Conservation (phyloP, 1,140 invertebrate genomes). For the Acromyrmex heyeri region DNA sequence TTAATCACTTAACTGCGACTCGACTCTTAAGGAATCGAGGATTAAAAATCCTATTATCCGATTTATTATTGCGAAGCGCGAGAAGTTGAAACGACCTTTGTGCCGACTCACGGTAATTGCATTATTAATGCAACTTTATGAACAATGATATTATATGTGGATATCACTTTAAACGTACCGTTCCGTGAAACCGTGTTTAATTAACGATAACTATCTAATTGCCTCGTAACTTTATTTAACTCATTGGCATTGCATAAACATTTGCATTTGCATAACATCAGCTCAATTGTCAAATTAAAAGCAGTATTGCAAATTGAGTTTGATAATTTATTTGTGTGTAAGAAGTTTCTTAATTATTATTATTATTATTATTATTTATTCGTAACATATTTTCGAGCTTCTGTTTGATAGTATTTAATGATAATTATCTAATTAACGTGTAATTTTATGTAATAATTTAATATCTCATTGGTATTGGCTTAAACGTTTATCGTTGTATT, state of each 20-base stretch:
- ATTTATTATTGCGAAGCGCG: constrained; percentile 5
- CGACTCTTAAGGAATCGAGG: not conserved
- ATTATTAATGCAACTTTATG: constrained; percentile 45
- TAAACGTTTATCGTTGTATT: not conserved
- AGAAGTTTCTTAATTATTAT: not conserved
- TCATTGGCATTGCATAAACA: constrained; percentile 25
- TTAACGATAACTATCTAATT: constrained; percentile 33
- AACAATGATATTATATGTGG: constrained; percentile 20
- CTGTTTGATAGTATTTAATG: not conserved
- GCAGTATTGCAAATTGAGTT: constrained; percentile 4
- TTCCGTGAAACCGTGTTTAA: constrained; percentile 35
- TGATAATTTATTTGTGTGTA: not conserved
- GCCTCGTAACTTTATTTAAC: constrained; percentile 25
- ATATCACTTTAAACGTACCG: constrained; percentile 26
- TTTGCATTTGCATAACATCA: not conserved
- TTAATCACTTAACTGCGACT: constrained; percentile 16
- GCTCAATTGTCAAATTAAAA: not conserved
- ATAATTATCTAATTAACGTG: not conserved
- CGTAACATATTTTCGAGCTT: not conserved
- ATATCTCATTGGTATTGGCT: not conserved
- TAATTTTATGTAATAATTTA: not conserved
- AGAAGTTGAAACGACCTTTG: not conserved
- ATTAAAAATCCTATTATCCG: constrained; percentile 29
- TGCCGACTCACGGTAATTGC: constrained; percentile 28
- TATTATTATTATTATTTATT: too few relatives aligned